Percentiles rank a stretch among this genome's conserved stretches.
phyloP scores from a whole-genome alignment of 2,797 vertebrate genomes.

The Pyrrhura leucotis region DNA sequence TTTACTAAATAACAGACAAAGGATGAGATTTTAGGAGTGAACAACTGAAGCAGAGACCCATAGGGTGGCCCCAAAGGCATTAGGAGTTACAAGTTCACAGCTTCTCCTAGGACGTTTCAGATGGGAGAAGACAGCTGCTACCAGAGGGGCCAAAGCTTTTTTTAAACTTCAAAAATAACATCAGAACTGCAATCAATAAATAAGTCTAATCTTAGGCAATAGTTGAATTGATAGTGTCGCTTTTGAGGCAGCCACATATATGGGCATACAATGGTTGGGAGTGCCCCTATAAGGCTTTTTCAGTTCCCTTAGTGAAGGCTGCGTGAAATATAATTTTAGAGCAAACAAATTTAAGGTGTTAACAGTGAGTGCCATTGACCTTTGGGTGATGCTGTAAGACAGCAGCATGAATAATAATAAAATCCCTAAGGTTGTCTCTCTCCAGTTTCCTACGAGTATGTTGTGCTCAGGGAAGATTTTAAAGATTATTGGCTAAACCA shows the following conservation, averaged over 20 bases:
- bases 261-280: conserved; percentile 37
- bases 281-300: conserved; percentile 42
- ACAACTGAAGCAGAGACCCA: neutral
- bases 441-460: conserved; percentile 9
- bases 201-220: conserved; percentile 11
- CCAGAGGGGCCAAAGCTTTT: neutral
- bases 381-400: conserved; percentile 49
- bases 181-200: conserved; percentile 6
- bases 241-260: conserved; percentile 18
- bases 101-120: neutral
- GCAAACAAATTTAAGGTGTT: conserved; percentile 54
- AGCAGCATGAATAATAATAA: conserved; percentile 27
- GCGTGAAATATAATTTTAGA: conserved; percentile 55
- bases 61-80: neutral
- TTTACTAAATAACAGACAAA: neutral
- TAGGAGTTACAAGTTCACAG: neutral
- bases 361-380: conserved; percentile 55
- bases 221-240: neutral
- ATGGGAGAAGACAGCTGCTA: neutral
- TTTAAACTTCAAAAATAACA: conserved; percentile 2
- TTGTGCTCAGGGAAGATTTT: conserved; percentile 48
- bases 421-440: conserved; percentile 53
- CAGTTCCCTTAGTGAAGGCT: neutral
- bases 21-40: neutral
- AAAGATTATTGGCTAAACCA: conserved; percentile 55